phyloP scores from a whole-genome alignment of 2,888 invertebrate species.

The Cetonia aurata region DNA sequence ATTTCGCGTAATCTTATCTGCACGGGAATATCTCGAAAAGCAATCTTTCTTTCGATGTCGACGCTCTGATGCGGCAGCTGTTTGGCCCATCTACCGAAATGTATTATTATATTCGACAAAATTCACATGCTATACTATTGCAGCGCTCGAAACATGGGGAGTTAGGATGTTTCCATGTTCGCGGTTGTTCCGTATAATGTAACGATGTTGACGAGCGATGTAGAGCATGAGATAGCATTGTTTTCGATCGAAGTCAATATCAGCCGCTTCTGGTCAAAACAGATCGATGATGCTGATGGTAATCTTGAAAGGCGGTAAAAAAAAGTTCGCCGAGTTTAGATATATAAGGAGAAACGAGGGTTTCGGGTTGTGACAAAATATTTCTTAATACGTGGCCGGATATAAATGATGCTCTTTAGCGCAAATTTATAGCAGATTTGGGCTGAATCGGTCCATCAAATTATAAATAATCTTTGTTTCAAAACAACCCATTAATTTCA shows the following conservation, averaged over 20 bases:
- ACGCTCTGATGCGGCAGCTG: no score
- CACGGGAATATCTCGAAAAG: conserved; percentile 49
- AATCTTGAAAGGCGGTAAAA: conserved; percentile 31
- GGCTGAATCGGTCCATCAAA: no score
- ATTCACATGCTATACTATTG: no score
- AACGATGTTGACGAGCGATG: conserved; percentile 53
- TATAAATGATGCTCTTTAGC: neutral
- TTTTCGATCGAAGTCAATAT: conserved; percentile 51
- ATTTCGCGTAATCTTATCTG: conserved; percentile 47
- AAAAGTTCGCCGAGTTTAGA: neutral
- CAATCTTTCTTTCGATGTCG: conserved; percentile 29
- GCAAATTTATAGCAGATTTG: no score
- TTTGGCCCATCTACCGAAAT: conserved; percentile 49
- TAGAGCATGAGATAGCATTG: conserved; percentile 53
- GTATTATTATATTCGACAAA: conserved; percentile 44
- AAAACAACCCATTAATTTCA: no score
- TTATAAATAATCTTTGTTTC: no score
- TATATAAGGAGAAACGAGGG: conserved; percentile 11
- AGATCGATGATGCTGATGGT: no score
- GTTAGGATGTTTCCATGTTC: conserved; percentile 53
- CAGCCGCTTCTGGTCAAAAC: neutral
- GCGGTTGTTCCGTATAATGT: conserved; percentile 54
- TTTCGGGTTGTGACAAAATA: conserved; percentile 44
- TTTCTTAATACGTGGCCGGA: conserved; percentile 30
- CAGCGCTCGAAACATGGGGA: conserved; percentile 36